Evolutionary conservation across 2,888 invertebrate genomes (phyloP).

Genomic region (Hypercompe scribonia): DNA sequence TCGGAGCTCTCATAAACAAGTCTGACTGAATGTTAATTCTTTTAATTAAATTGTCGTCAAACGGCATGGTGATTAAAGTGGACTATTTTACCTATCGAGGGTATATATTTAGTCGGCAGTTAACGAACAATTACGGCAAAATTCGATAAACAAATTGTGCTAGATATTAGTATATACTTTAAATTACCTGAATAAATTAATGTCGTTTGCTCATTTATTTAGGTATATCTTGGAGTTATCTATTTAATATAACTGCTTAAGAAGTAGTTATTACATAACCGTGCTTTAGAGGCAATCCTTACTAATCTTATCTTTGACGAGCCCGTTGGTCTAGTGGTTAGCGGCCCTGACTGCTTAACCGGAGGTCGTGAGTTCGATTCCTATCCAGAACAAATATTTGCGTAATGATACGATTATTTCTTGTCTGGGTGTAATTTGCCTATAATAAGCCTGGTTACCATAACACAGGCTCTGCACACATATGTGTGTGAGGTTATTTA

Average conservation of each 20-base stretch:
- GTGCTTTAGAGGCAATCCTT: not conserved
- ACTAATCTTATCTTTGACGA: not conserved
- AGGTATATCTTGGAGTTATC: too few relatives aligned
- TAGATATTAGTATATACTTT: not conserved
- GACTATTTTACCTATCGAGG: not conserved
- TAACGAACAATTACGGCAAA: not conserved
- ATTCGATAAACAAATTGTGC: not conserved
- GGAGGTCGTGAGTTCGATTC: too few relatives aligned
- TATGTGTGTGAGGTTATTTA: too few relatives aligned
- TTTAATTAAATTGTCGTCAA: not conserved
- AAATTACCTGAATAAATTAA: not conserved
- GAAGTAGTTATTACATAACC: not conserved
- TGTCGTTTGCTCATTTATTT: not conserved
- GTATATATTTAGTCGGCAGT: too few relatives aligned
- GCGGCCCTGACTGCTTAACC: too few relatives aligned
- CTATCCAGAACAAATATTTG: too few relatives aligned
- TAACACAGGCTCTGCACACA: too few relatives aligned
- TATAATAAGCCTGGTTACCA: too few relatives aligned
- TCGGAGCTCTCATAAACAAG: not conserved
- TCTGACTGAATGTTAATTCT: not conserved
- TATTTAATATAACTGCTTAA: not conserved
- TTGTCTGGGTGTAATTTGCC: too few relatives aligned
- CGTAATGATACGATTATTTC: too few relatives aligned
- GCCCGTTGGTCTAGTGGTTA: too few relatives aligned
- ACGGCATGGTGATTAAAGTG: not conserved